phyloP scores from a whole-genome alignment of 2,888 invertebrate species.

The Drosophila sordidapex region DNA sequence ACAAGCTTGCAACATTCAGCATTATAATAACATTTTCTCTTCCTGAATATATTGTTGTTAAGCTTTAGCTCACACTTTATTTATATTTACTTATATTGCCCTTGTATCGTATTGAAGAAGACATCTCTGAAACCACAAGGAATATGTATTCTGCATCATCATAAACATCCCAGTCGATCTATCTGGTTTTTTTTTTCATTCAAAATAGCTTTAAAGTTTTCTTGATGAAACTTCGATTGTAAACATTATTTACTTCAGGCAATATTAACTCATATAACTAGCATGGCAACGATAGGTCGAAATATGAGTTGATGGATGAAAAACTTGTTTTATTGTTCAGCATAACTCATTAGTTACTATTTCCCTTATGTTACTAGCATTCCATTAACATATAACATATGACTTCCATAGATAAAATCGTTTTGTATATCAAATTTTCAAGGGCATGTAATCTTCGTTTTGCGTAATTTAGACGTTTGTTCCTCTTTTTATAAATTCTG shows the following conservation, averaged over 20 bases:
- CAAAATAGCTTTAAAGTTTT: background rate
- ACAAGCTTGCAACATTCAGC: conserved; percentile 1
- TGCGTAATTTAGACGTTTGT: background rate
- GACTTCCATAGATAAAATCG: background rate
- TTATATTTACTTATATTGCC: background rate
- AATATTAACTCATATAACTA: background rate
- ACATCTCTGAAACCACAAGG: background rate
- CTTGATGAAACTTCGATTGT: background rate
- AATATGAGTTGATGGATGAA: background rate
- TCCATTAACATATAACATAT: background rate
- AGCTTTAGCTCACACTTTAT: conserved; percentile 24
- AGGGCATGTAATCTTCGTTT: background rate
- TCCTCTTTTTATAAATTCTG: conserved; percentile 20
- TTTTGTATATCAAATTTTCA: background rate
- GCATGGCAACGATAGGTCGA: background rate
- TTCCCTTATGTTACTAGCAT: background rate
- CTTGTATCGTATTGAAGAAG: background rate
- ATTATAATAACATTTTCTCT: background rate
- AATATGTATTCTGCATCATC: background rate
- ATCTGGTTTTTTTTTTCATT: background rate
- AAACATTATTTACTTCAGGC: background rate
- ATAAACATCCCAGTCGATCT: background rate
- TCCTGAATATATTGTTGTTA: background rate
- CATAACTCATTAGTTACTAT: background rate
- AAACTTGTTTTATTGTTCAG: background rate